phyloP scores from a whole-genome alignment of 2,113 vertebrate genomes.

The Pangasianodon hypophthalmus region DNA sequence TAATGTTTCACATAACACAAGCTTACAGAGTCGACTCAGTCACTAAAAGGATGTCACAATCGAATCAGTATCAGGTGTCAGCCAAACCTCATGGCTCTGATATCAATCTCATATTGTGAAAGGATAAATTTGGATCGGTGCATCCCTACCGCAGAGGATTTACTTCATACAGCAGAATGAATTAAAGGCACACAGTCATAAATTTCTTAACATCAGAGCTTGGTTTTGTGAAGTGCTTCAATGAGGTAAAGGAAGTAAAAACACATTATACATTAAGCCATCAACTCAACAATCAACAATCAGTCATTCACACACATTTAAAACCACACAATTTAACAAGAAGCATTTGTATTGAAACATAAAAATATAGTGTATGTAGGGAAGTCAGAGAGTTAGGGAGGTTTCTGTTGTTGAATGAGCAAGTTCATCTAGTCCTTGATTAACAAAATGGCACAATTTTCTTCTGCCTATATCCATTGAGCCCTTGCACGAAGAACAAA shows the following conservation, averaged over 20 bases:
- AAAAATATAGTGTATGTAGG: slow-evolving; percentile 16
- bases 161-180: slow-evolving; percentile 30
- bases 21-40: no score
- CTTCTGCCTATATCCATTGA: neutral
- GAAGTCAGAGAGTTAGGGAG: slow-evolving; percentile 25
- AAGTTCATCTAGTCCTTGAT: neutral
- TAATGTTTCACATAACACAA: neutral
- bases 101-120: neutral
- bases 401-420: slow-evolving; percentile 33
- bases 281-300: neutral
- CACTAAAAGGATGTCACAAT: neutral
- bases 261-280: slow-evolving; percentile 12
- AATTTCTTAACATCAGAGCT: slow-evolving; percentile 29
- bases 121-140: neutral
- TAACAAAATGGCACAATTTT: slow-evolving; percentile 20
- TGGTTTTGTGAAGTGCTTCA: slow-evolving; percentile 36
- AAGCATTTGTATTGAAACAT: slow-evolving; percentile 10
- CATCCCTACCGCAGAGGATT: neutral
- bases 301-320: slow-evolving; percentile 14
- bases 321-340: slow-evolving; percentile 21
- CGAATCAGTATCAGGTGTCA: neutral
- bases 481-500: slow-evolving; percentile 13
- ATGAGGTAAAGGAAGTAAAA: slow-evolving; percentile 37
- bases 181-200: slow-evolving; percentile 48
- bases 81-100: neutral